Evolutionary conservation across 2,797 vertebrate species (phyloP).

Genomic region (Liasis olivaceus): DNA sequence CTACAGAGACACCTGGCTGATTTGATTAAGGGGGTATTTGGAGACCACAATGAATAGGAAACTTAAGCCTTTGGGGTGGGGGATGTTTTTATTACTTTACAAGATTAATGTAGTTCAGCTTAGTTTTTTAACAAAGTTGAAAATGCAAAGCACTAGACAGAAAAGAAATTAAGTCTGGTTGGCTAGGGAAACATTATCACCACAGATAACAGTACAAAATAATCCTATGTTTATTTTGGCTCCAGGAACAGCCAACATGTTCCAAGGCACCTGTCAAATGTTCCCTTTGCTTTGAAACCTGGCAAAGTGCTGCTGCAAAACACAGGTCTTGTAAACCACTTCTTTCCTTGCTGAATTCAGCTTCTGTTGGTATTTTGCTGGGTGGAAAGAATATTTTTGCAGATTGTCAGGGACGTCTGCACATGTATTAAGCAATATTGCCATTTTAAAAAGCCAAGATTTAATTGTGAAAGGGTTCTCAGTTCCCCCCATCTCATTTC

Average conservation of each 20-base stretch:
- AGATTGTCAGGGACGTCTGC: background rate
- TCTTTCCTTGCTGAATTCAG: background rate
- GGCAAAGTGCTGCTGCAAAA: background rate
- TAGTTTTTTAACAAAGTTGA: background rate
- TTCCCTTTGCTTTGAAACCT: background rate
- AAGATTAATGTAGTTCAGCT: background rate
- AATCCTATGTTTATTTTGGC: background rate
- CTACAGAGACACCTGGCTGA: background rate
- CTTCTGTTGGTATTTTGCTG: background rate
- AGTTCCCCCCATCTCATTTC: background rate
- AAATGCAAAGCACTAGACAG: background rate
- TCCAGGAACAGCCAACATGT: background rate
- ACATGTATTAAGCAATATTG: background rate
- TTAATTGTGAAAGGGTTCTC: background rate
- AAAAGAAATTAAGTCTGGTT: background rate
- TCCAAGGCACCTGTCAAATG: background rate
- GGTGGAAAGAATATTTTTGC: background rate
- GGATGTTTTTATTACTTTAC: background rate
- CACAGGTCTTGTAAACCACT: background rate
- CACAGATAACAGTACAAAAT: too few species aligned
- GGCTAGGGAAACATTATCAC: background rate
- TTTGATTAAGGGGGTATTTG: background rate
- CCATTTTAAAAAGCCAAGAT: background rate
- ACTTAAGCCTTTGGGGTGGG: background rate
- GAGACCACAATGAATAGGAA: background rate